phyloP scores from a whole-genome alignment of 2,113 vertebrate species.

The Malurus alboscapulatus region DNA sequence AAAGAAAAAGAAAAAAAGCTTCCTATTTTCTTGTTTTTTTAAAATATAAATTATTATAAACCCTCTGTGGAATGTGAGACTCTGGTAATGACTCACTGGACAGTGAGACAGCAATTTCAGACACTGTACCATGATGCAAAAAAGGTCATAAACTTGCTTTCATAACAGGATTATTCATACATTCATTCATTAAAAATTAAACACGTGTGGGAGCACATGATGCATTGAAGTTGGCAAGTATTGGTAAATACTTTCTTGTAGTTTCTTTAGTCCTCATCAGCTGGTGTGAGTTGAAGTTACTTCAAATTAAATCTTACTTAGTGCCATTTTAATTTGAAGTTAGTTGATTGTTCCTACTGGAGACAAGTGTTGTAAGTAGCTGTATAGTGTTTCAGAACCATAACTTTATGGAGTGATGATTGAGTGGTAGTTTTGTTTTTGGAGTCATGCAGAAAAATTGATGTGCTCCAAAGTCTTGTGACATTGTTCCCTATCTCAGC shows the following conservation, averaged over 20 bases:
- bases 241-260: neutral
- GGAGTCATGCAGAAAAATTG: neutral
- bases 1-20: neutral
- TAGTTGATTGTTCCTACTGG: neutral
- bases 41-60: neutral
- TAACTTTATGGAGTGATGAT: neutral
- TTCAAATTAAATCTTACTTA: neutral
- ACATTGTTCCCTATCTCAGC: neutral
- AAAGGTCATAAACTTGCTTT: constrained; percentile 39
- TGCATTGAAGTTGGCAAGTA: neutral
- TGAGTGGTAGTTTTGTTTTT: neutral
- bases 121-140: neutral
- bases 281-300: neutral
- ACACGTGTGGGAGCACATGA: neutral
- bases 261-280: neutral
- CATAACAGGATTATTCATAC: constrained; percentile 32
- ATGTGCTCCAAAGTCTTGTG: neutral
- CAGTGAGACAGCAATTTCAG: constrained; percentile 21
- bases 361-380: neutral
- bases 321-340: neutral
- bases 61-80: neutral
- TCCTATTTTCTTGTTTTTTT: neutral
- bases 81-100: constrained; percentile 14
- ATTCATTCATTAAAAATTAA: constrained; percentile 70
- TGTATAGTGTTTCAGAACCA: neutral